Conservation (phyloP, 2,113 vertebrate species). For the Sprattus sprattus region DNA sequence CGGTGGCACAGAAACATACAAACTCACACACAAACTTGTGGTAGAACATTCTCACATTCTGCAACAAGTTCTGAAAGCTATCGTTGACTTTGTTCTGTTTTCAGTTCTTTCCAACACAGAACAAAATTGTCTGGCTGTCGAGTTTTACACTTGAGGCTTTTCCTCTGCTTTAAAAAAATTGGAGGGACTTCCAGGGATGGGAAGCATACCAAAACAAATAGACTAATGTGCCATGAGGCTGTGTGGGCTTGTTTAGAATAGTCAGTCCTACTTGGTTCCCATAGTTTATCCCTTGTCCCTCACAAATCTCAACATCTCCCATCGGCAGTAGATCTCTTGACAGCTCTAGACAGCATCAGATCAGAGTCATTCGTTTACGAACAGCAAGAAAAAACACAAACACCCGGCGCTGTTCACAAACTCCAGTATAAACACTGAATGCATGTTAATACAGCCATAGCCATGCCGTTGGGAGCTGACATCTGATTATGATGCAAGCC, state of each 20-base stretch:
- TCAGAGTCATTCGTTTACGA: not conserved
- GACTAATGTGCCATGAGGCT: not conserved
- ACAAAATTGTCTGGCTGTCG: not conserved
- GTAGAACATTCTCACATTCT: slow-evolving; percentile 5
- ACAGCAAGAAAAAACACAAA: not conserved
- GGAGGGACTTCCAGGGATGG: slow-evolving; percentile 34
- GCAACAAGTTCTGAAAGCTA: not conserved
- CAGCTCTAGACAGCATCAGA: not conserved
- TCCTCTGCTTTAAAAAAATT: not conserved
- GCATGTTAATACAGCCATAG: not conserved
- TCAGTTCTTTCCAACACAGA: slow-evolving; percentile 5
- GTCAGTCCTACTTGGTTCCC: slow-evolving; percentile 47
- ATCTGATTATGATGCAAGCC: not conserved
- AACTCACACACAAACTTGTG: not conserved
- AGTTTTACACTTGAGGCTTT: not conserved
- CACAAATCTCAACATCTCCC: slow-evolving; percentile 21
- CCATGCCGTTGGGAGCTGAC: not conserved
- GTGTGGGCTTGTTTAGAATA: slow-evolving; percentile 42
- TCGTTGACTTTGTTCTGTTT: slow-evolving; percentile 6
- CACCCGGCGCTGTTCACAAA: not conserved
- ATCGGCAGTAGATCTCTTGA: not conserved
- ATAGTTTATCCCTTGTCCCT: slow-evolving; percentile 49
- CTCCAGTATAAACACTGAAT: not conserved
- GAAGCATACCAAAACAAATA: slow-evolving; percentile 60
- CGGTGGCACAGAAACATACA: not conserved